Evolutionary conservation across 2,113 vertebrate genomes (phyloP).

Genomic region (Odocoileus virginianus): DNA sequence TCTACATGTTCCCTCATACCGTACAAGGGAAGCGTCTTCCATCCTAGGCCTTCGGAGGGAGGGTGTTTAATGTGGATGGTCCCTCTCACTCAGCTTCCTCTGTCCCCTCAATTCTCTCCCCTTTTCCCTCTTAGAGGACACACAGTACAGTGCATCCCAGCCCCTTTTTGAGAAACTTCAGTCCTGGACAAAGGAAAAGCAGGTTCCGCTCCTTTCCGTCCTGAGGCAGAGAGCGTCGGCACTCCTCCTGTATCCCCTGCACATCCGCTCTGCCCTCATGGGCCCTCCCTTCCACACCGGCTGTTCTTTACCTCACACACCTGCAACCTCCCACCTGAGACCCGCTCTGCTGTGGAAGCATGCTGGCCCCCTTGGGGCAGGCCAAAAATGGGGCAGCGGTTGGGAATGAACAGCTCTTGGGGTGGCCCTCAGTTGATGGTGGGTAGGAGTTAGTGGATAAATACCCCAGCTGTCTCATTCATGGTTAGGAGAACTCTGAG

Average conservation of each 20-base stretch:
- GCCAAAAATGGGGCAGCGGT: no score
- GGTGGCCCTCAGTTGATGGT: not conserved
- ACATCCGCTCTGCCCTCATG: fast-evolving
- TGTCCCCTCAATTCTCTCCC: not conserved
- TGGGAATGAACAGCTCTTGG: not conserved
- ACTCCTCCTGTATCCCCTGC: not conserved
- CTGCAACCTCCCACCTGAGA: not conserved
- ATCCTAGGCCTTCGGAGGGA: not conserved
- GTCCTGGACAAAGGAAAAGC: not conserved
- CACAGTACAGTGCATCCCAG: not conserved
- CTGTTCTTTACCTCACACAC: no score
- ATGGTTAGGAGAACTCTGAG: not conserved
- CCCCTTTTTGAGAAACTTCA: not conserved
- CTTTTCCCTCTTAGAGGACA: not conserved
- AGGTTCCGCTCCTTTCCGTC: not conserved
- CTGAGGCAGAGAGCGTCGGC: not conserved
- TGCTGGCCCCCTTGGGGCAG: not conserved
- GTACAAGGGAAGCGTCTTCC: not conserved
- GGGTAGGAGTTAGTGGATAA: not conserved
- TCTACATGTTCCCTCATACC: not conserved
- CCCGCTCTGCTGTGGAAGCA: fast-evolving
- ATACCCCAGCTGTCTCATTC: not conserved
- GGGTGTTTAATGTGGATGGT: not conserved
- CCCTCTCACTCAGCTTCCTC: not conserved
- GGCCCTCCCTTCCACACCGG: not conserved